Evolutionary conservation across 1,140 invertebrate genomes (phyloP).

Genomic region (Rhopalosiphum padi): DNA sequence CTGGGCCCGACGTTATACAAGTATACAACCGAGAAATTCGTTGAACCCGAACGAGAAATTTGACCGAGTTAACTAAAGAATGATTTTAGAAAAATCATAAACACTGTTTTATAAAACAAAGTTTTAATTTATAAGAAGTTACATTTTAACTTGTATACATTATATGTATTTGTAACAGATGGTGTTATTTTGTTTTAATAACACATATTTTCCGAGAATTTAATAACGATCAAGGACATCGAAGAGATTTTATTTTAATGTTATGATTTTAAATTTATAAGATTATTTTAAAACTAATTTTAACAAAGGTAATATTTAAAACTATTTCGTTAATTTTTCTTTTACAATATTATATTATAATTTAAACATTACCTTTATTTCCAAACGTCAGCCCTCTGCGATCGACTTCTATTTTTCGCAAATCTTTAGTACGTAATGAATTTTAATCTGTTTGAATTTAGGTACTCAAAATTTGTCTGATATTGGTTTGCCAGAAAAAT

Average conservation of each 20-base stretch:
- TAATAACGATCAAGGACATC: not conserved
- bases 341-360: too few relatives aligned
- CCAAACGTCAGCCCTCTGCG: too few relatives aligned
- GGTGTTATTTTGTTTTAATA: not conserved
- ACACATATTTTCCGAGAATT: not conserved
- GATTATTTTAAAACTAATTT: too few relatives aligned
- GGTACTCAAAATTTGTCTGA: too few relatives aligned
- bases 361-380: too few relatives aligned
- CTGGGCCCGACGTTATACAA: conserved; percentile 20
- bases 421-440: too few relatives aligned
- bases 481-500: too few relatives aligned
- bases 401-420: too few relatives aligned
- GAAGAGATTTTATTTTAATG: not conserved
- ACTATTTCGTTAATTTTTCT: too few relatives aligned
- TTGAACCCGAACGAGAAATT: not conserved
- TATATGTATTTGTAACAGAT: not conserved
- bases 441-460: too few relatives aligned
- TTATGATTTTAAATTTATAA: too few relatives aligned
- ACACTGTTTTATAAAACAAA: not conserved
- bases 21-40: conserved; percentile 18
- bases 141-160: not conserved
- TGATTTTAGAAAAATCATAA: not conserved
- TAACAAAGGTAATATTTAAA: too few relatives aligned
- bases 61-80: conserved; percentile 34
- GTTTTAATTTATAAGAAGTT: conserved; percentile 5